These are phyloP conservation scores for Mustela lutreola DNA, from an alignment of 2,113 vertebrate genomes.

Conservation along the genomic window DNA sequence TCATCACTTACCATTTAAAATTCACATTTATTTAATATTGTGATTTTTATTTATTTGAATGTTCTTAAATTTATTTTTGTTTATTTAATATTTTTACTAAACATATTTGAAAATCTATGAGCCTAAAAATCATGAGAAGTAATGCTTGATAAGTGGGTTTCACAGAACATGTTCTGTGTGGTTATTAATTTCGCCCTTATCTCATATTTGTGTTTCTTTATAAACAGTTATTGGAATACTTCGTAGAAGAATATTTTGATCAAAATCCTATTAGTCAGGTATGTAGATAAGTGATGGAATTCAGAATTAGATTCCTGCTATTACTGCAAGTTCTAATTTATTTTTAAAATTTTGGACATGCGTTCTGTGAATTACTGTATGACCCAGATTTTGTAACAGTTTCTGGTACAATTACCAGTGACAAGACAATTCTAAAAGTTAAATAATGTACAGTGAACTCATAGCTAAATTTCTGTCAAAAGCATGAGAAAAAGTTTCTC, in stretches of 20 bases:
- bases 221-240: slow-evolving; percentile 94
- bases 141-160: not conserved
- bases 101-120: not conserved
- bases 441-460: not conserved
- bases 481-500: slow-evolving; percentile 31
- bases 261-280: slow-evolving; percentile 99
- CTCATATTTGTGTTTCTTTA: slow-evolving; percentile 68
- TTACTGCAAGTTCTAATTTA: slow-evolving; percentile 50
- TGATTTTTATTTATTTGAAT: not conserved
- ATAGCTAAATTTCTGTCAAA: slow-evolving; percentile 45
- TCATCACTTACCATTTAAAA: not conserved
- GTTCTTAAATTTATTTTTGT: not conserved
- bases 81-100: slow-evolving; percentile 52
- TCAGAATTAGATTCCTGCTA: slow-evolving; percentile 29
- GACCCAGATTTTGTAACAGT: slow-evolving; percentile 9
- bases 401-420: not conserved
- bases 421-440: slow-evolving; percentile 42
- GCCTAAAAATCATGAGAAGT: slow-evolving; percentile 36
- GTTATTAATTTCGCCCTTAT: slow-evolving; percentile 56
- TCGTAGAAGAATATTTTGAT: slow-evolving; percentile 98
- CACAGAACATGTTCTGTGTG: not conserved
- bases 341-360: slow-evolving; percentile 19
- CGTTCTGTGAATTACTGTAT: slow-evolving; percentile 42
- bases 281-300: slow-evolving; percentile 73
- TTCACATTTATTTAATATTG: not conserved